A percentile compares a stretch with the other conserved stretches of the same genome.
Evolutionary conservation across 2,113 vertebrate species (phyloP).

Genomic region (Corydoras maculifer): DNA sequence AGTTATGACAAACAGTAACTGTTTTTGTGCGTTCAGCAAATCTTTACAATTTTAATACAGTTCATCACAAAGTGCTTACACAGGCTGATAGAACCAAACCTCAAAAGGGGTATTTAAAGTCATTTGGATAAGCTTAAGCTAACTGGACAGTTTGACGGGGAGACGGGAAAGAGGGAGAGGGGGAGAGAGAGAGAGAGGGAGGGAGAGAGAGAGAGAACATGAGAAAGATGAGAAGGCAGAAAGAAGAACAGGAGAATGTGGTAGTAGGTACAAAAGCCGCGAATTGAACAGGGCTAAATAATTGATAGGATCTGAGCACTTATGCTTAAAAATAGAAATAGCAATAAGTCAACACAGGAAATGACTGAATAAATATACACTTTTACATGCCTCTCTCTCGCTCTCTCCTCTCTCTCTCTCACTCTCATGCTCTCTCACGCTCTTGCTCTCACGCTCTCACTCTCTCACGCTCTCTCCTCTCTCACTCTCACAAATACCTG

Average conservation of each 20-base stretch:
- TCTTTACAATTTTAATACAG: not conserved
- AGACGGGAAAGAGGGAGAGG: not conserved
- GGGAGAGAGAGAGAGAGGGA: not conserved
- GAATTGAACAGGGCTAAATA: conserved; percentile 62
- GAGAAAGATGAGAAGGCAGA: not conserved
- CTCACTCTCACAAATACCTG: too few species aligned
- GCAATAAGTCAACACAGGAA: conserved; percentile 3
- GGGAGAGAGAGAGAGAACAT: not conserved
- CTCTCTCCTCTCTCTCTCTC: too few species aligned
- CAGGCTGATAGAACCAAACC: too few species aligned
- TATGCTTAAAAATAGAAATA: conserved; percentile 63
- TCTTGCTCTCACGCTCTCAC: too few species aligned
- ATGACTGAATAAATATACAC: not conserved
- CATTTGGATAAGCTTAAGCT: conserved; percentile 8
- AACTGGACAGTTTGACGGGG: not conserved
- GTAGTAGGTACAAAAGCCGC: conserved; percentile 49
- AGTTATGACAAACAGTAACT: too few species aligned
- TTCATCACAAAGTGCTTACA: too few species aligned
- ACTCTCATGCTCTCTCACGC: not conserved
- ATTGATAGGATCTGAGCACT: conserved; percentile 66
- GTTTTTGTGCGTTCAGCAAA: conserved; percentile 11
- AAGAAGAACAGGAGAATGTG: not conserved
- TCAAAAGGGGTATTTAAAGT: conserved; percentile 2
- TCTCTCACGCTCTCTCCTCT: too few species aligned
- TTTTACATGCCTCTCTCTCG: not conserved